These are phyloP conservation scores for Meriones unguiculatus DNA, from an alignment of 2,113 vertebrate genomes.

Conservation along the genomic window DNA sequence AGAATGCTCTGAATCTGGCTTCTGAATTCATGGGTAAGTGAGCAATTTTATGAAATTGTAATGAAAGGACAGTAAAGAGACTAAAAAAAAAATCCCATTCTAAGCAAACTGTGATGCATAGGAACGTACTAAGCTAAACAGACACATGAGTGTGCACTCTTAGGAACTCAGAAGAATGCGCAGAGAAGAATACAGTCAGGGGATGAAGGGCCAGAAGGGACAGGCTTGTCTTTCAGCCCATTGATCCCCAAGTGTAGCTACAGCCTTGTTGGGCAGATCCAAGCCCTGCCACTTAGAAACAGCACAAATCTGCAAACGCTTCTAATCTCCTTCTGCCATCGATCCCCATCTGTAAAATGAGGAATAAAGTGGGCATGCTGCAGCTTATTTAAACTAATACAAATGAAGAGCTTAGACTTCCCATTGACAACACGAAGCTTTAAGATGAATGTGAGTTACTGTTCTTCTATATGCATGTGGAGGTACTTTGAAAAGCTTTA, in stretches of 20 bases:
- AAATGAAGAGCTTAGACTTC: not conserved
- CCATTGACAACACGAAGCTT: not conserved
- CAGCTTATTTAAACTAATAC: not conserved
- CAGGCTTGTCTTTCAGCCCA: not conserved
- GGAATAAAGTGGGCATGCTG: not conserved
- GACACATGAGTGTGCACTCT: not conserved
- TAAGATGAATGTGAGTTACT: not conserved
- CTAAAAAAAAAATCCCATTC: not conserved
- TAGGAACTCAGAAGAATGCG: not conserved
- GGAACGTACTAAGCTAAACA: not conserved
- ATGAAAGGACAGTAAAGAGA: slow-evolving; percentile 18
- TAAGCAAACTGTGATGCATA: not conserved
- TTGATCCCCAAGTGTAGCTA: not conserved
- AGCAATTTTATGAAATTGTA: slow-evolving; percentile 35
- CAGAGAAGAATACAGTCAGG: not conserved
- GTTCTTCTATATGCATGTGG: not conserved
- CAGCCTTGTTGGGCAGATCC: not conserved
- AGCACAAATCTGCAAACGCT: not conserved
- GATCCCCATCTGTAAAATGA: not conserved
- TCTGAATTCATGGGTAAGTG: slow-evolving; percentile 18
- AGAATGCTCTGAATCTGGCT: slow-evolving; percentile 6
- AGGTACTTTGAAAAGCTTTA: not conserved
- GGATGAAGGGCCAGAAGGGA: rapidly evolving
- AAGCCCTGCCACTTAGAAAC: not conserved
- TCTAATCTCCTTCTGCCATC: not conserved